Base-by-base conservation (phyloP, 2,113 vertebrate species). In the Panthera leo region DNA sequence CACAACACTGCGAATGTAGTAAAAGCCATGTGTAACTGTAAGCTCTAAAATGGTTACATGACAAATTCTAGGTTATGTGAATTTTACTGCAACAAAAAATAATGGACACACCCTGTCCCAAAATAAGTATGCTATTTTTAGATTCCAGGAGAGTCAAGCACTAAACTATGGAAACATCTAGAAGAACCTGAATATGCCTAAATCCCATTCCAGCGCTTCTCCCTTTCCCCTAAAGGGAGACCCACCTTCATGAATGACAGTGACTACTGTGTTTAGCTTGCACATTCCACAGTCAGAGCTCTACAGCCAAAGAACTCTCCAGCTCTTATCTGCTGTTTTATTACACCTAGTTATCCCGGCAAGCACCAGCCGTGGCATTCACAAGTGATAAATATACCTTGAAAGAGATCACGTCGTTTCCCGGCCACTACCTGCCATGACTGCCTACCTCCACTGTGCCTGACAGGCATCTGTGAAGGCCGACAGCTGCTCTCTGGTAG, bases 31-130 rank as follows among this genome's bases (percentile, higher is more conserved):
- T 27, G 9, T 27, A 61, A 42, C 13, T 0, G 4, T 4, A 68
- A 1, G 45, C 34, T 75, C 45, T 34, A 83, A 63, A 71, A 61
- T 18, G 82, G 18, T 9, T 70, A 82, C 75, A 25, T 0, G 23
- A 34, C 19, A 23, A n/a, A 23, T 45, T 78, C 82, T 68, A 93
- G 5, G 9, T 53, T 45, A n/a, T 21, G 45, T 6, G 25, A 83
- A 12, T 70, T 84, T 85, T n/a, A 85, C 31, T 11, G 85, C 65
- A 82, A 82, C 71, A 42, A 86, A 80, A 85, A 79, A 76, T 9
- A 63, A 80, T 0, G 6, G 75, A 36, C 7, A 63, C 18, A 12
- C 9, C 0, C 14, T n/a, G 25, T 51, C 76, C 34, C 14, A 34
- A 71, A 85, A 21, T 68, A 63, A 58, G 13, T 5, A 34, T 10